Conservation (phyloP, 2,113 vertebrate genomes). For the Ceyx cyanopectus region DNA sequence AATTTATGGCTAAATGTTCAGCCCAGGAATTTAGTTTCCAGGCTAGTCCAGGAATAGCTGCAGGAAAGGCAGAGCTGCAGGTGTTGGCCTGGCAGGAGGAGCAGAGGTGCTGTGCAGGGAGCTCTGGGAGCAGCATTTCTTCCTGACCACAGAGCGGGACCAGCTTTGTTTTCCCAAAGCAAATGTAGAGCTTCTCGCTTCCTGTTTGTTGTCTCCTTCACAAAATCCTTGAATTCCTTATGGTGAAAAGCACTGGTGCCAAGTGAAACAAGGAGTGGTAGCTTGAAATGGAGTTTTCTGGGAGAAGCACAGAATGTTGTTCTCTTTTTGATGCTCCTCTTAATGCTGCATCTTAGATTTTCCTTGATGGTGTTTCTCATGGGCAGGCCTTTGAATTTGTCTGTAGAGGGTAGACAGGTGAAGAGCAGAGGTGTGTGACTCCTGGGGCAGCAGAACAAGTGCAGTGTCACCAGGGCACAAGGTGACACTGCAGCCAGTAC, state of each 20-base stretch:
- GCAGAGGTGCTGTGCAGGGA: background rate
- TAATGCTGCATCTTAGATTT: background rate
- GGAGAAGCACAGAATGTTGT: background rate
- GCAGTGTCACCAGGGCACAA: background rate
- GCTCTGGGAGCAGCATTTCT: background rate
- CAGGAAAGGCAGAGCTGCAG: background rate
- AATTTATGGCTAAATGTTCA: background rate
- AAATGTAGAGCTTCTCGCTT: background rate
- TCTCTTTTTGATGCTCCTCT: background rate
- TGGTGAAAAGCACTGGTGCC: background rate
- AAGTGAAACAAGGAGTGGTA: background rate
- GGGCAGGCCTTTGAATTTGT: background rate
- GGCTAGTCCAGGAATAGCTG: background rate
- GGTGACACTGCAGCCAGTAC: background rate
- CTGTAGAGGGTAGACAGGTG: background rate
- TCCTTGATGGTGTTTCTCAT: constrained; percentile 3
- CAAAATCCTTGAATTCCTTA: background rate
- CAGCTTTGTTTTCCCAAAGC: background rate
- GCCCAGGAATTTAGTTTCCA: background rate
- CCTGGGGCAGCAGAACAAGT: background rate
- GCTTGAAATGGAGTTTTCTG: constrained; percentile 8
- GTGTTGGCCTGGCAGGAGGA: background rate
- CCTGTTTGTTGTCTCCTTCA: background rate
- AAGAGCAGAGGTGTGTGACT: background rate
- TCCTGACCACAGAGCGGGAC: background rate